Base-by-base conservation (phyloP, 2,797 vertebrate genomes). In the Hemibagrus guttatus region DNA sequence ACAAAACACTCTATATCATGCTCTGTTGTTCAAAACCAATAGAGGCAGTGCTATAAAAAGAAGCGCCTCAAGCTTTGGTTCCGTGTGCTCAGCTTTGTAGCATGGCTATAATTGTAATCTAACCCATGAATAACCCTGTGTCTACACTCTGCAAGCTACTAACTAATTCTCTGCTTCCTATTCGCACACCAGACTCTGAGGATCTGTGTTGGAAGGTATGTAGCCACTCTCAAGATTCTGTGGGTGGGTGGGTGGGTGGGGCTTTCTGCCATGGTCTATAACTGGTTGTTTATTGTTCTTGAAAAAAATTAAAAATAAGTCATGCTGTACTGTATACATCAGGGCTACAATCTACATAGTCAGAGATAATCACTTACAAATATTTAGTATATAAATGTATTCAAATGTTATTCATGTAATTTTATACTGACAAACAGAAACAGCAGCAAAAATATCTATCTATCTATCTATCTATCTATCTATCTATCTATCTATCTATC, bases 141-240 rank as follows among this genome's bases (percentile, higher is more conserved):
- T 84, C 35, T 72, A 88, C 49, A 59, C 66, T 85, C 59, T 89
- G 86, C 83, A 79, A 66, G 90, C 92, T 93, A 94, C 96, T 99
- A 98, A 99, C 93, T 31, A 96, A 28, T 95, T 96, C 93, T 99
- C 94, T 96, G 92, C 96, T 96, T 95, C 97, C 96, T 92, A 92
- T 96, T 95, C 93, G 90, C 94, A 95, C 89, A 96, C 97, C 90
- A 98, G 98, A 98, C 96, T 95, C 96, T 94, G 96, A 97, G 96
- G 98, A 99, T 86, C 95, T 96, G 87, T 97, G 96, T 96, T 99
- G 98, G 98, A 98, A 99, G 98, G 95, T 95, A 95, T 86, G 95
- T 94, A 81, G 69, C 63, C 81, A 79, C 2, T 58, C 66, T 56
- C n/a, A 28, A 46, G 63, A 81, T 81, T 84, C 79, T 81, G 6